phyloP scores from a whole-genome alignment of 2,797 vertebrate genomes.

The Botia kubotai region DNA sequence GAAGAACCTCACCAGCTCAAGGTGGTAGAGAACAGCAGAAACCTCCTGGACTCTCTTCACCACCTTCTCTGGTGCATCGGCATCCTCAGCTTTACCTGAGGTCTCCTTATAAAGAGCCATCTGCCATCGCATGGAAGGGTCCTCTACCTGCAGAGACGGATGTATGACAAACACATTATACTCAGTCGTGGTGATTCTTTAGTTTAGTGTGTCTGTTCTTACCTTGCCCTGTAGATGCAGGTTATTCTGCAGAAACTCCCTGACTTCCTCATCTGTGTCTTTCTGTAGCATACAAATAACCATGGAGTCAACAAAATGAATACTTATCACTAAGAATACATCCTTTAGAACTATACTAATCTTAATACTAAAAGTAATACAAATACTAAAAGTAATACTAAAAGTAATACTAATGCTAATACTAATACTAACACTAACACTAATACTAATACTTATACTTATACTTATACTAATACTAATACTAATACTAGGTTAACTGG shows the following conservation, averaged over 20 bases:
- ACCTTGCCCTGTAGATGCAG: constrained; percentile 93
- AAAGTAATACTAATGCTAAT: too few species aligned
- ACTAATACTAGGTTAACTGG: too few species aligned
- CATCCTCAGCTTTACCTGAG: constrained; percentile 89
- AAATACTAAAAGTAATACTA: too few species aligned
- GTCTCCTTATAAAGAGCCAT: constrained; percentile 91
- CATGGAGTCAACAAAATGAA: not conserved
- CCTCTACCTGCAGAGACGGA: constrained; percentile 81
- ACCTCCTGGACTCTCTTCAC: constrained; percentile 95
- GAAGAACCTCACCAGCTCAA: constrained; percentile 86
- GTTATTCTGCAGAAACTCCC: constrained; percentile 90
- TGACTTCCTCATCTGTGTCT: constrained; percentile 95
- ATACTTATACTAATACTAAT: too few species aligned
- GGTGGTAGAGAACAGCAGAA: constrained; percentile 91
- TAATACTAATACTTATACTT: too few species aligned
- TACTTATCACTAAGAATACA: too few species aligned
- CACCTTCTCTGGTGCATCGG: constrained; percentile 88
- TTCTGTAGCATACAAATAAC: constrained; percentile 76
- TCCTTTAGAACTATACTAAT: too few species aligned
- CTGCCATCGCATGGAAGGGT: constrained; percentile 93
- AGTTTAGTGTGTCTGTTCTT: constrained; percentile 48
- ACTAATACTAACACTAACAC: too few species aligned
- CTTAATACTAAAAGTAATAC: too few species aligned
- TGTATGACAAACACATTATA: not conserved
- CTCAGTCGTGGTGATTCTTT: not conserved